Conservation (phyloP, 2,888 invertebrate species). For the Hypomecis atomaria region DNA sequence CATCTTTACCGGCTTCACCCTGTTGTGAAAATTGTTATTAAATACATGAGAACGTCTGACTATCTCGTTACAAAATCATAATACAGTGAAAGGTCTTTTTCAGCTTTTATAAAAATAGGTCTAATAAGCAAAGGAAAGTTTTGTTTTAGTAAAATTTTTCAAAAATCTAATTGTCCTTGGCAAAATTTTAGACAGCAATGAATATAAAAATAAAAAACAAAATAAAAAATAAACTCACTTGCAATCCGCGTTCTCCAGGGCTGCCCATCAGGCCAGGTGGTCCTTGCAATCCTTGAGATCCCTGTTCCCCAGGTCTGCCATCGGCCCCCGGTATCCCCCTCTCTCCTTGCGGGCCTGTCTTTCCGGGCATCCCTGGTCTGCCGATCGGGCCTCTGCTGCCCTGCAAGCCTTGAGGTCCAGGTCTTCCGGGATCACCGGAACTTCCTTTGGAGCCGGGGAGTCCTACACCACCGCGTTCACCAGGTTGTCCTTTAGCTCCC, state of each 20-base stretch:
- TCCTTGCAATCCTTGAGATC: constrained; percentile 91
- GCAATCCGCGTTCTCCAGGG: constrained; percentile 91
- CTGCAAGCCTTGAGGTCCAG: constrained; percentile 87
- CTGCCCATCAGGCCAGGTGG: constrained; percentile 90
- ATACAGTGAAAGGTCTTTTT: too few species aligned
- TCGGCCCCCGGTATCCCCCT: constrained; percentile 92
- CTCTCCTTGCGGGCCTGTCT: constrained; percentile 88
- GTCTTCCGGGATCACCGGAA: constrained; percentile 85
- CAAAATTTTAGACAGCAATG: too few species aligned
- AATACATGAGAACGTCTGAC: not conserved
- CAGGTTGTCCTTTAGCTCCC: constrained; percentile 90
- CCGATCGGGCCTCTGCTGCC: constrained; percentile 88
- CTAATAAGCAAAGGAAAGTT: too few species aligned
- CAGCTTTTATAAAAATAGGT: too few species aligned
- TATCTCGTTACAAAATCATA: too few species aligned
- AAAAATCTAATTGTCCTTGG: too few species aligned
- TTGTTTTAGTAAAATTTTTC: too few species aligned
- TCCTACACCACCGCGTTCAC: constrained; percentile 87
- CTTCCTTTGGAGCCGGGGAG: constrained; percentile 85
- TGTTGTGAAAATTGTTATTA: constrained; percentile 23
- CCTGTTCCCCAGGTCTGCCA: constrained; percentile 93
- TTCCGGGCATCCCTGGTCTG: constrained; percentile 88
- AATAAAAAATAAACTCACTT: constrained; percentile 74
- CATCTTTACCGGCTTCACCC: constrained; percentile 93
- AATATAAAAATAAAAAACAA: too few species aligned